These are phyloP conservation scores for Falco concolor DNA, from an alignment of 2,797 vertebrate genomes.

Conservation along the genomic window DNA sequence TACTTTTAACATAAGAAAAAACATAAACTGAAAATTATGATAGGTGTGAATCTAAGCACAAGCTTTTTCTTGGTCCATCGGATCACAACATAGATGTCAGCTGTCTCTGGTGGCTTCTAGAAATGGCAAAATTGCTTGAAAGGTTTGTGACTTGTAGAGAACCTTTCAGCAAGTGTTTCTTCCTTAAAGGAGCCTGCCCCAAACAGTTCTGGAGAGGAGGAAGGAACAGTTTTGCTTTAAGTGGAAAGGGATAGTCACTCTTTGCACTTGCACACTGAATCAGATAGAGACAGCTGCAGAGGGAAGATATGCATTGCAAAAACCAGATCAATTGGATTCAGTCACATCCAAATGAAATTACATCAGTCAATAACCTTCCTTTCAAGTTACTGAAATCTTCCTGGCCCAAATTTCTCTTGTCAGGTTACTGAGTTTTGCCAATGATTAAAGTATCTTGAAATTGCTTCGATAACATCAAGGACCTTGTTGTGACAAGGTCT, in stretches of 20 bases:
- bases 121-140: background rate
- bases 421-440: slow-evolving; percentile 77
- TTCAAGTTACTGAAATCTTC: slow-evolving; percentile 84
- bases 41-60: background rate
- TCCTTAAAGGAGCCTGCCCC: background rate
- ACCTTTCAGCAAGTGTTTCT: background rate
- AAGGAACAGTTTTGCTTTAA: slow-evolving; percentile 31
- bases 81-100: background rate
- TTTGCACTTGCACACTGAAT: slow-evolving; percentile 73
- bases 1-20: background rate
- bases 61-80: background rate
- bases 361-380: slow-evolving; percentile 82
- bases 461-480: slow-evolving; percentile 83
- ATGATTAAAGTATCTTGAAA: slow-evolving; percentile 83
- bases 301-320: slow-evolving; percentile 79
- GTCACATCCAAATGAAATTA: slow-evolving; percentile 81
- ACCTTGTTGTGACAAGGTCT: slow-evolving; percentile 76
- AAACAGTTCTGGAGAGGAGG: background rate
- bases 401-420: slow-evolving; percentile 44
- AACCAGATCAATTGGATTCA: slow-evolving; percentile 79
- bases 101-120: background rate
- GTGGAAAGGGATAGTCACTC: slow-evolving; percentile 21
- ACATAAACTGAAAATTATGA: background rate
- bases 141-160: background rate
- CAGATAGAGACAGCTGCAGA: slow-evolving; percentile 71